Conservation (phyloP, 2,113 vertebrate species). For the human region DNA sequence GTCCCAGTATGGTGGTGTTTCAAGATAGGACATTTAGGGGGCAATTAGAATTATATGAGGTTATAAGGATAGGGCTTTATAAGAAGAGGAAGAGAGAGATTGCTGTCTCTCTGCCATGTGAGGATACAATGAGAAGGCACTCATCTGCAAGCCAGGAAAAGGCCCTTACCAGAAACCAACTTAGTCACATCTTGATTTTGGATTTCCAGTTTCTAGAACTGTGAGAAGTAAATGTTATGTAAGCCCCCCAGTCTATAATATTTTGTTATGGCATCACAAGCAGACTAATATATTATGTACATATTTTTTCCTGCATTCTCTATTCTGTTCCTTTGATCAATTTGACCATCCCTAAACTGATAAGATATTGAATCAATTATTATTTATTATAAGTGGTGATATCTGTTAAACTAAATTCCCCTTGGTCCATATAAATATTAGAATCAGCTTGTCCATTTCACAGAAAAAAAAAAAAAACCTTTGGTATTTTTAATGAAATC, state of each 20-base stretch:
- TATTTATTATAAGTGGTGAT: not conserved
- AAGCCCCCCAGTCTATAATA: not conserved
- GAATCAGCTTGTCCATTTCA: not conserved
- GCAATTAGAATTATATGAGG: not conserved
- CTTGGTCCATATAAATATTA: not conserved
- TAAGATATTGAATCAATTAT: not conserved
- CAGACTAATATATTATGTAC: not conserved
- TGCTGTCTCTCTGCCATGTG: not conserved
- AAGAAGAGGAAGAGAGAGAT: not conserved
- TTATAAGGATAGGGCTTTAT: not conserved
- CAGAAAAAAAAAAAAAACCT: not conserved
- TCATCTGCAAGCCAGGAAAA: not conserved
- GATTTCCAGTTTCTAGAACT: not conserved
- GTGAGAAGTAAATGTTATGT: not conserved
- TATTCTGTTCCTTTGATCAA: not conserved
- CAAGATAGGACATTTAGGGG: not conserved
- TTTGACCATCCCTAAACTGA: not conserved
- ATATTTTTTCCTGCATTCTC: not conserved
- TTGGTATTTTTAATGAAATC: conserved; percentile 33
- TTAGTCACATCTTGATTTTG: not conserved
- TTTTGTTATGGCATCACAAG: too few relatives aligned
- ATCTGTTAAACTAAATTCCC: not conserved
- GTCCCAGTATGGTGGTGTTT: not conserved
- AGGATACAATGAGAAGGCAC: not conserved
- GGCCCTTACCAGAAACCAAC: not conserved